Percentiles rank a stretch among this genome's conserved stretches.
These are phyloP conservation scores for Gephyroberyx darwinii DNA, from an alignment of 2,797 vertebrate genomes.

Conservation along the genomic window DNA sequence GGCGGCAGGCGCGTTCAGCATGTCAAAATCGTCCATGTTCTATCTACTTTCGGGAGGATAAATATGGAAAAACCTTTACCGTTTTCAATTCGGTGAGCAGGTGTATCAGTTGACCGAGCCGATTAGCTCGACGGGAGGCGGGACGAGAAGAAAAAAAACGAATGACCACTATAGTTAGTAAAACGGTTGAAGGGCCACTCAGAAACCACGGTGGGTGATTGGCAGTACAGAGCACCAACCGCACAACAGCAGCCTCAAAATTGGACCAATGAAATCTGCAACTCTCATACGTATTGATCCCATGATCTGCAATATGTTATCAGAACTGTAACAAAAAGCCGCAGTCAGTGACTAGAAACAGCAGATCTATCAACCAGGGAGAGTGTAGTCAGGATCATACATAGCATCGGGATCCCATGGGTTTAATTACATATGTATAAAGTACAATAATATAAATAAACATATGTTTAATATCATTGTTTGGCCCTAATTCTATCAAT, in stretches of 20 bases:
- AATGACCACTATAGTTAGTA: conserved; percentile 4
- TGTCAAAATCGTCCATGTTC: conserved; percentile 86
- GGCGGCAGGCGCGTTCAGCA: conserved; percentile 80
- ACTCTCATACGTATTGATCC: conserved; percentile 44
- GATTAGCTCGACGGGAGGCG: conserved; percentile 58
- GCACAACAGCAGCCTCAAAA: background rate
- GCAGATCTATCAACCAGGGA: no score
- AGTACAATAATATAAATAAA: no score
- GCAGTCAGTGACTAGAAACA: conserved; percentile 22
- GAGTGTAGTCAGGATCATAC: no score
- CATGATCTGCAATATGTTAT: conserved; percentile 62
- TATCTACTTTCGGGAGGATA: background rate
- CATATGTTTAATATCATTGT: no score
- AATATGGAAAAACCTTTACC: background rate
- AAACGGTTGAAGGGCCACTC: conserved; percentile 70
- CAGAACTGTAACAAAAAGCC: conserved; percentile 29
- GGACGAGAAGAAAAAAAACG: conserved; percentile 13
- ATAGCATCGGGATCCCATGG: no score
- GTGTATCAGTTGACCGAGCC: conserved; percentile 52
- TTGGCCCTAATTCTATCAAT: no score
- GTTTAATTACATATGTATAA: no score
- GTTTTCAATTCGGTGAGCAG: conserved; percentile 36
- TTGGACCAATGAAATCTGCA: conserved; percentile 60
- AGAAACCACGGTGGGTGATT: conserved; percentile 21
- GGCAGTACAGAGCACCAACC: conserved; percentile 39